Evolutionary conservation across 2,113 vertebrate species (phyloP), one percentile per base, ranked within the genome.

Genomic region (Macquaria ambigua): DNA sequence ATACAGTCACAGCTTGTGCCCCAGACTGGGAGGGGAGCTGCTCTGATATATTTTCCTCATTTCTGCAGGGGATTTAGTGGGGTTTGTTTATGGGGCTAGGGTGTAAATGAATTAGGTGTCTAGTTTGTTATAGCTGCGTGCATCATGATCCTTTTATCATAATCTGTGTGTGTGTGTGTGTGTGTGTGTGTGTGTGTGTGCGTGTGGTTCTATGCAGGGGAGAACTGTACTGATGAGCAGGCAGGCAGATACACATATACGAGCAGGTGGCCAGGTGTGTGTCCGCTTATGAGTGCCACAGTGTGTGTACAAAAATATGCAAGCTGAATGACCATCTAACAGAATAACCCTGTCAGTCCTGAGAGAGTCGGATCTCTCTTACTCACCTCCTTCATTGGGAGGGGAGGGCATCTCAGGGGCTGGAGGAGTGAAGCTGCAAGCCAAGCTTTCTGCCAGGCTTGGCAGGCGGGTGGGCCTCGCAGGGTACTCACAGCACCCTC

Each of bases 381-480:
- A 80, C 97, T 95, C 96, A 99, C 98, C 98, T 97, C 96, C 96
- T 89, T 99, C 97, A 87, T 97, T 96, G 87, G 97, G 97, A 95
- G 97, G 96, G 87, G 98, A 99, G 90, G 98, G 98, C 98, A 99
- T 99, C 96, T 94, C 97, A 94, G 84, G 81, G 86, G 78, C 89
- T 84, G 84, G 77, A 16, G 83, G 48, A 74, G 74, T 74, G 93
- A 92, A 89, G 90, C 88, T 28, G 85, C 79, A 74, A 86, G 66
- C 89, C 68, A 90, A 93, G 94, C 91, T 89, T 85, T 52, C 86
- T 91, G 88, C 92, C 93, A 94, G 73, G 81, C 90, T 93, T 76
- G 79, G 87, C 74, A 77, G 92, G 93, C 67, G 81, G 91, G 93
- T 76, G 79, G 91, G 86, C 93, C 94, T 91, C 69, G 16, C 37